Evolutionary conservation across 2,888 invertebrate genomes (phyloP), one percentile per base, ranked within the genome.

Genomic region (Ornithoptera priamus): DNA sequence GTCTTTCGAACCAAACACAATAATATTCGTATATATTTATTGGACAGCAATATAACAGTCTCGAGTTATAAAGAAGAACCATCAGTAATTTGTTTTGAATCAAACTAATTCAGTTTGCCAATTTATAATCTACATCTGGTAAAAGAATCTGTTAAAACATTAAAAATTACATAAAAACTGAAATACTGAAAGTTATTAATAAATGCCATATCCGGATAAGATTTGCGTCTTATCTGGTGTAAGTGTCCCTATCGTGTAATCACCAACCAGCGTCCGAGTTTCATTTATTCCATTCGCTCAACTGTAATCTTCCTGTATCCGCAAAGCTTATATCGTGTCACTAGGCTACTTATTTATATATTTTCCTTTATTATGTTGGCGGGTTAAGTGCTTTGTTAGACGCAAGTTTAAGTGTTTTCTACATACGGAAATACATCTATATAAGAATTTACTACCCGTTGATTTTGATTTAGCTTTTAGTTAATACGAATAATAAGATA

Each of bases 261-360:
- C 75, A 72, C n/a, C 56, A 65, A 62, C 69, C 72, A 66, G 62
- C 60, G 66, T 69, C 62, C 72, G 68, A 74, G 74, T 73, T 74
- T 75, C 73, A 75, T 76, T 75, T 76, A 75, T 68, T 76, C 75
- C 72, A 72, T 71, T 74, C 68, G 66, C 66, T 63, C 59, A 70
- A 68, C 61, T 66, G 70, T 73, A 75, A 76, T 71, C 74, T 72
- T 69, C 46, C 67, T 72, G 71, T 69, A 74, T 72, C 71, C 72
- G 60, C 65, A 64, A 71, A 73, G 75, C 72, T 74, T 75, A 72
- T 70, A 69, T 71, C 67, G 69, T 72, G 71, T 72, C 67, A 65
- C 73, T 74, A 67, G 68, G 68, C 68, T 73, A 67, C 71, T 74
- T 75, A 72, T 71, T 68, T 72, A 70, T 70, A 67, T 64, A 57